Base-by-base conservation (phyloP, 92 coral and sea anemone genomes). In the Scolanthus callimorphus region DNA sequence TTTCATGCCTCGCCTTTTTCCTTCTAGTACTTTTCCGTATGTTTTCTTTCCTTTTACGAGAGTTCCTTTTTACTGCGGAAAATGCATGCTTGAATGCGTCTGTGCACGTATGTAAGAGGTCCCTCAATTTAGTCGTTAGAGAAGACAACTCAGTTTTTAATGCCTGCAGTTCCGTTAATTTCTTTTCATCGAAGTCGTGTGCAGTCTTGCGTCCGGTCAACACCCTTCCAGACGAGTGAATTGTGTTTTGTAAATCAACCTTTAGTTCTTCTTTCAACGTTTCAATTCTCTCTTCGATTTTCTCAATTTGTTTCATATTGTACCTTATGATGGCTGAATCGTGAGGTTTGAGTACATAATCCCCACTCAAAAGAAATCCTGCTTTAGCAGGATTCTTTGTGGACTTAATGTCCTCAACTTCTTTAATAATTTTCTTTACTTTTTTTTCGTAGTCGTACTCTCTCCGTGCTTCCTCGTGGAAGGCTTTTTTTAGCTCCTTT, bases 391-490 rank as follows among this genome's bases (percentile, higher is more conserved):
- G 57, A 56, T 29, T 44, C 12, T 62, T 44, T 49, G 57, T n/a
- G 15, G n/a, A 25, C 9, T 62, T 41, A 29, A 60, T 29, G 39
- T 60, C 55, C 2, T 62, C 55, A 9, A 27, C 48, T 62, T 62
- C 30, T 37, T 9, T 4, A 51, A 20, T 60, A 29, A 49, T 17
- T 49, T 25, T 61, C 49, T 60, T 53, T 20, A 25, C 67, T 34
- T 59, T 50, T 20, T 59, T 51, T 52, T 22, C 24, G 55, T 41
- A 31, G 23, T 51, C 49, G 67, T 60, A 60, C 49, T 39, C 53
- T 25, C 67, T 45, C 41, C 49, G 41, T 24, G 55, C 67, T 22
- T 60, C 55, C 47, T 43, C 49, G 67, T 60, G 67, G 67, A 41
- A 60, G 23, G 41, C 67, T 60, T 60, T 49, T 20, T 45, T 22